Evolutionary conservation across 37 sponge, comb jelly and placozoan species (phyloP), one percentile per base, ranked within the genome.

Genomic region (Eunapius fragilis): DNA sequence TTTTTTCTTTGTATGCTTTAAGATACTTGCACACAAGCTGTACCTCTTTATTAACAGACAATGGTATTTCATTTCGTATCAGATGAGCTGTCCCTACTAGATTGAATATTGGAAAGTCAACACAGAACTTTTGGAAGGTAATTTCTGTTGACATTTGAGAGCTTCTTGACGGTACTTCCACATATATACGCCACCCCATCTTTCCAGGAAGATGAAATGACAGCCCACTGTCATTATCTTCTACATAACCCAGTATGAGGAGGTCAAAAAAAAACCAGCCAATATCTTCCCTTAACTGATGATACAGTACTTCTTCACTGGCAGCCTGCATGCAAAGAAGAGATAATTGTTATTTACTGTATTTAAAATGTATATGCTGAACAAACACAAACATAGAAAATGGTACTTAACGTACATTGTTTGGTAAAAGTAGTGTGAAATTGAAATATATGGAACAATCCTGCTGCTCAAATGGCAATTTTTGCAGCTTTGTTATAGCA

Each of bases 11-110:
- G 37, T 82, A 82, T 9, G 91, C 91, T 26, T 87, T 37, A 9
- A 91, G 41, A 32, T 91, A 91, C 76, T 91, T 87, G 84, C 91
- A 91, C 23, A 91, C 87, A 19, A 91, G 78, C 71, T 91, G 87
- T 19, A 91, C 87, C 48, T 77, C 75, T 68, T 47, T 25, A 75
- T 88, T 84, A 27, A 91, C 72, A 36, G 73, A 47, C 47, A 73
- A 81, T 35, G 70, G 75, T 23, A 34, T n/a, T 27, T 72, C 79
- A 37, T 28, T 26, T 5, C 71, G 37, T 31, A 90, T 81, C 25
- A 27, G 37, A 0, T 74, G 22, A 12, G 50, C 68, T 70, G 17
- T 84, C 33, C 89, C 89, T 27, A 89, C 37, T 0, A 83, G 78
- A 25, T 77, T 50, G 27, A 89, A 69, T 0, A 83, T 78, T 32